phyloP scores from a whole-genome alignment of 2,888 invertebrate species.

The Caenorhabditis sinica region DNA sequence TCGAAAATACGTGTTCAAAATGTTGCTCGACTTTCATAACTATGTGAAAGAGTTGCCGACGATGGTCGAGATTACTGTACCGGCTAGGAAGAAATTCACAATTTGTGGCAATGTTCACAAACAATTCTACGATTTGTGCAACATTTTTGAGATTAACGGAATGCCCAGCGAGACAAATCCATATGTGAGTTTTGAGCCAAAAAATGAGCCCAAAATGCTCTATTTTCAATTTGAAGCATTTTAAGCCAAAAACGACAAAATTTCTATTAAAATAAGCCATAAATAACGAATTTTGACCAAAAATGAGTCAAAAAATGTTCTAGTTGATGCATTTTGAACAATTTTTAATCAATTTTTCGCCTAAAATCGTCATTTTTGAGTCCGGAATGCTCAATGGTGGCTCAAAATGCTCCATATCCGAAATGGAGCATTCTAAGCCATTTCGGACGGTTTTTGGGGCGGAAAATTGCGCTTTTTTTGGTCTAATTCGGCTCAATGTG shows the following conservation, averaged over 20 bases:
- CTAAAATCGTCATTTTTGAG: too few relatives aligned
- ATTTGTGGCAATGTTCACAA: constrained; percentile 99
- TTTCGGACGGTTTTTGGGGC: too few relatives aligned
- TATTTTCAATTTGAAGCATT: neutral
- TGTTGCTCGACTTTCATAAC: constrained; percentile 92
- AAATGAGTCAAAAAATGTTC: too few relatives aligned
- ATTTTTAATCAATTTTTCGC: too few relatives aligned
- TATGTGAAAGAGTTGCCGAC: constrained; percentile 89
- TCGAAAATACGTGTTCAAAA: constrained; percentile 97
- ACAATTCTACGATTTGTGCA: constrained; percentile 97
- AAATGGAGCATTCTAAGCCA: too few relatives aligned
- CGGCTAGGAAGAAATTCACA: constrained; percentile 88
- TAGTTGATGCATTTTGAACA: too few relatives aligned
- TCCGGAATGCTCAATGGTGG: too few relatives aligned
- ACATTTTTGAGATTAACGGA: constrained; percentile 98
- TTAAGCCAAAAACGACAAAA: neutral
- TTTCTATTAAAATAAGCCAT: too few relatives aligned
- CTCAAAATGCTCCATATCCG: too few relatives aligned
- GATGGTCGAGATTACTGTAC: constrained; percentile 92
- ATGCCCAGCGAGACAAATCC: constrained; percentile 95
- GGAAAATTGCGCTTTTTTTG: too few relatives aligned
- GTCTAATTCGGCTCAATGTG: too few relatives aligned
- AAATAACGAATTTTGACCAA: too few relatives aligned
- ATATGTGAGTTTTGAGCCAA: constrained; percentile 87
- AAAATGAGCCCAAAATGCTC: neutral